A percentile compares a stretch with the other conserved stretches of the same genome.
Evolutionary conservation across 2,888 invertebrate genomes (phyloP).

Genomic region (Eledona agricola): DNA sequence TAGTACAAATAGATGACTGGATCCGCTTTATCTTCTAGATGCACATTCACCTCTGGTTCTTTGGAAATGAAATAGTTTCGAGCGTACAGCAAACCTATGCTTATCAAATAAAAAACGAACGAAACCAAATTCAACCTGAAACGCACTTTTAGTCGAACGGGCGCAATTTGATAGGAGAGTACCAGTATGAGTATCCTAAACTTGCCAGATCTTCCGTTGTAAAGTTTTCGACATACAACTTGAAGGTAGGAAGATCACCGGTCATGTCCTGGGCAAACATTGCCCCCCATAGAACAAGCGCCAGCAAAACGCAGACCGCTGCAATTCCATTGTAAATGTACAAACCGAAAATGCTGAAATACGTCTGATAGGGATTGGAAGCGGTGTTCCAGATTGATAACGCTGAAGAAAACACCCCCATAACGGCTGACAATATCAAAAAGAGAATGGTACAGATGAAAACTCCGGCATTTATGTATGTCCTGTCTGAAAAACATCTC

Average conservation of each 20-base stretch:
- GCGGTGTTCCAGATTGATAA: background rate
- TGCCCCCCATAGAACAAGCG: background rate
- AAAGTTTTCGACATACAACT: background rate
- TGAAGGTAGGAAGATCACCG: background rate
- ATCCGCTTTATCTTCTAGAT: constrained; percentile 41
- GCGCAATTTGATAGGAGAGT: background rate
- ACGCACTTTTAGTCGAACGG: background rate
- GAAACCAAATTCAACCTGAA: background rate
- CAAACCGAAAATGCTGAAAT: constrained; percentile 3
- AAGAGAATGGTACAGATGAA: background rate
- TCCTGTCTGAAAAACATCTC: constrained; percentile 1
- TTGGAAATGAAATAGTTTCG: constrained; percentile 1
- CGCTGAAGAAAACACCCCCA: background rate
- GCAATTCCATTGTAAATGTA: constrained; percentile 5
- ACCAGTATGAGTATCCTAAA: constrained; percentile 2
- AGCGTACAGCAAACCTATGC: background rate
- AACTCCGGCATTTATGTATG: background rate
- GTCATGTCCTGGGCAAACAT: background rate
- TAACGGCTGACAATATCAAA: background rate
- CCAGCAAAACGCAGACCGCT: background rate
- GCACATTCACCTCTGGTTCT: background rate
- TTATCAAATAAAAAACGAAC: background rate
- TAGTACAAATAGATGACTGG: constrained; percentile 44
- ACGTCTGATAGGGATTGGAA: constrained; percentile 1
- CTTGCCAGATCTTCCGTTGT: background rate